A percentile compares a stretch with the other conserved stretches of the same genome.
These are phyloP conservation scores for Formica aserva DNA, from an alignment of 2,888 invertebrate genomes.

Conservation along the genomic window DNA sequence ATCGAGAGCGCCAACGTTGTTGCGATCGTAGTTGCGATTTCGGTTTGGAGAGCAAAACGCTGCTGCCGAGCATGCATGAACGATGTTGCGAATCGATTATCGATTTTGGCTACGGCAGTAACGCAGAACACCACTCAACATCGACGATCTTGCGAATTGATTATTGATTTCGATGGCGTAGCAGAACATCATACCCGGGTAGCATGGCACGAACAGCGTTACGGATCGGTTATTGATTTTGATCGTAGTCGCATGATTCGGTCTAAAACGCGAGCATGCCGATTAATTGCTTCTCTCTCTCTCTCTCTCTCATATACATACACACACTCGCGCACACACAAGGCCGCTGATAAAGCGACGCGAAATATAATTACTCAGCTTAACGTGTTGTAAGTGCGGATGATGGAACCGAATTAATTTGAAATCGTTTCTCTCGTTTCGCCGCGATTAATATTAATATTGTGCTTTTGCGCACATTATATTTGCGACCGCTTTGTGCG, in stretches of 20 bases:
- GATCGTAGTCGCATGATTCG: constrained; percentile 26
- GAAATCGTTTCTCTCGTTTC: constrained; percentile 14
- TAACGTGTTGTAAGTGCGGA: constrained; percentile 47
- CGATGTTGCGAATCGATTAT: constrained; percentile 72
- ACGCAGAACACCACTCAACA: constrained; percentile 4
- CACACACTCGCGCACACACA: background rate
- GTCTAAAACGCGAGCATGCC: constrained; percentile 37
- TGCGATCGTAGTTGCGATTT: constrained; percentile 42
- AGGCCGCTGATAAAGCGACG: constrained; percentile 38
- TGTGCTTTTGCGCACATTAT: constrained; percentile 32
- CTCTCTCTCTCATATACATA: background rate
- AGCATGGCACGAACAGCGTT: constrained; percentile 15
- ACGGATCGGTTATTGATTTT: constrained; percentile 54
- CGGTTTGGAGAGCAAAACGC: constrained; percentile 28
- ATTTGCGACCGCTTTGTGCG: constrained; percentile 6
- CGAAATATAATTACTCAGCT: constrained; percentile 48
- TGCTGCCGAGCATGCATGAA: constrained; percentile 41
- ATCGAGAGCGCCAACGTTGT: constrained; percentile 61
- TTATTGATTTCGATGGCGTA: constrained; percentile 44
- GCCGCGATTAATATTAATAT: constrained; percentile 39
- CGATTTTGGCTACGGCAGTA: constrained; percentile 63
- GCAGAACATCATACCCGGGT: constrained; percentile 19
- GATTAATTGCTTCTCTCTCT: constrained; percentile 45
- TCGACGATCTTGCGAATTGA: constrained; percentile 45
- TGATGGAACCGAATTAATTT: constrained; percentile 44